These are phyloP conservation scores for Frankliniella intonsa DNA, from an alignment of 2,888 invertebrate genomes.

Conservation along the genomic window DNA sequence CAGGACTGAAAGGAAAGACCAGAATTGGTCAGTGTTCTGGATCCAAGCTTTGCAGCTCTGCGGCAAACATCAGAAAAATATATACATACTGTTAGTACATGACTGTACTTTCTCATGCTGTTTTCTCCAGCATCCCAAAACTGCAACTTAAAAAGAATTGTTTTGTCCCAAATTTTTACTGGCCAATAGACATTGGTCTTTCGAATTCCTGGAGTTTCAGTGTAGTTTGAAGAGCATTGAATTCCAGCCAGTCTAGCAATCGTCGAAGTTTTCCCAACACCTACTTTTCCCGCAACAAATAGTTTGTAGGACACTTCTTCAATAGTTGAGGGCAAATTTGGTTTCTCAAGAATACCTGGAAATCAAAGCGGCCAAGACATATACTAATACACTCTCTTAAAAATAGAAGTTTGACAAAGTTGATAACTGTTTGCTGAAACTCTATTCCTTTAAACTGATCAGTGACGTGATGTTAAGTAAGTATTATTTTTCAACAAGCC, in stretches of 20 bases:
- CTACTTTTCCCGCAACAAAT: slow-evolving; percentile 52
- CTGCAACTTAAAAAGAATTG: slow-evolving; percentile 53
- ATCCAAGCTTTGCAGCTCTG: too few relatives aligned
- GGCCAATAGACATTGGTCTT: slow-evolving; percentile 56
- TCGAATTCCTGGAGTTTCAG: slow-evolving; percentile 52
- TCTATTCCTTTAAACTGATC: neutral
- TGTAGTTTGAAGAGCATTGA: slow-evolving; percentile 44
- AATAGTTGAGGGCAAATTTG: slow-evolving; percentile 48
- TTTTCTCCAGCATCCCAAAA: slow-evolving; percentile 57
- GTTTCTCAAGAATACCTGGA: slow-evolving; percentile 52
- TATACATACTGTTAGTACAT: slow-evolving; percentile 51
- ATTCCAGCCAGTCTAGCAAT: slow-evolving; percentile 51
- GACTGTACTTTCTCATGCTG: slow-evolving; percentile 53
- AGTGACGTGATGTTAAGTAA: too few relatives aligned
- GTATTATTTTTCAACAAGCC: neutral
- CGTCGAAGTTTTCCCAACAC: slow-evolving; percentile 53
- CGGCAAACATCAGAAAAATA: neutral
- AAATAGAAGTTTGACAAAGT: slow-evolving; percentile 43
- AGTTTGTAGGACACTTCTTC: slow-evolving; percentile 56
- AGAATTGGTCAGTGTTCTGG: too few relatives aligned
- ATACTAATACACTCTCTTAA: slow-evolving; percentile 44
- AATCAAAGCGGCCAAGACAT: slow-evolving; percentile 13
- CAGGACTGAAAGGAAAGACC: slow-evolving; percentile 47
- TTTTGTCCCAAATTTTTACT: slow-evolving; percentile 52
- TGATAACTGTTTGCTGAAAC: neutral